Evolutionary conservation across 1,140 invertebrate genomes (phyloP).

Genomic region (Contarinia nasturtii): DNA sequence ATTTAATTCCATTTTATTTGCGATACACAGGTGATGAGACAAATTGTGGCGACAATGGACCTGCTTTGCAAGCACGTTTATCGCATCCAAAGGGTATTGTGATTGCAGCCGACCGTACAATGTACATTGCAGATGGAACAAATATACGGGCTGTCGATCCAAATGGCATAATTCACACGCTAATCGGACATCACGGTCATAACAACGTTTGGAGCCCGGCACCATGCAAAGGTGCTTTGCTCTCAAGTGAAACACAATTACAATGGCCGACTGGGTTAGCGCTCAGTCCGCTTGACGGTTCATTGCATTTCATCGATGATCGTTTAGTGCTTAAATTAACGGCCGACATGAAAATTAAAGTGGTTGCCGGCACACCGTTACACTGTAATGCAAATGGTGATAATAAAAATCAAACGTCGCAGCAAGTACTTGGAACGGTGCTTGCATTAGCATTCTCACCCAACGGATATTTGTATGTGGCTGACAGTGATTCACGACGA

Average conservation of each 20-base stretch:
- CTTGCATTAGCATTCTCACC: conserved; percentile 76
- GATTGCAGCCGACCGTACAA: conserved; percentile 73
- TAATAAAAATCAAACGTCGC: conserved; percentile 23
- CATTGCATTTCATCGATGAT: conserved; percentile 89
- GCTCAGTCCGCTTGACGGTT: conserved; percentile 81
- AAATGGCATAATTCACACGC: conserved; percentile 79
- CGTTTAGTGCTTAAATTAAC: conserved; percentile 81
- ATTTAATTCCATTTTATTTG: background rate
- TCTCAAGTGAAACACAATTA: conserved; percentile 63
- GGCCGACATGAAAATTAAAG: conserved; percentile 71
- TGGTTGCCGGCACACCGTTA: conserved; percentile 76
- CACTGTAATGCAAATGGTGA: conserved; percentile 47
- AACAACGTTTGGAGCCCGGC: conserved; percentile 81
- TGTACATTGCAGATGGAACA: conserved; percentile 88
- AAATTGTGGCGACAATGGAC: conserved; percentile 85
- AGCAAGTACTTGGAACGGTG: conserved; percentile 51
- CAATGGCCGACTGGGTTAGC: conserved; percentile 92
- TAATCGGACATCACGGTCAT: conserved; percentile 82
- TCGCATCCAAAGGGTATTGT: conserved; percentile 93
- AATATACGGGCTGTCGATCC: conserved; percentile 82
- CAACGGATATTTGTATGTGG: conserved; percentile 81
- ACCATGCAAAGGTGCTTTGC: conserved; percentile 61
- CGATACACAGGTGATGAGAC: conserved; percentile 18
- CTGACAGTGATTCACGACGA: conserved; percentile 77
- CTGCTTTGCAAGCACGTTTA: conserved; percentile 72